Percentiles rank a stretch among this genome's conserved stretches.
Conservation (phyloP, 2,888 invertebrate genomes). For the Eupelmus urozonus region DNA sequence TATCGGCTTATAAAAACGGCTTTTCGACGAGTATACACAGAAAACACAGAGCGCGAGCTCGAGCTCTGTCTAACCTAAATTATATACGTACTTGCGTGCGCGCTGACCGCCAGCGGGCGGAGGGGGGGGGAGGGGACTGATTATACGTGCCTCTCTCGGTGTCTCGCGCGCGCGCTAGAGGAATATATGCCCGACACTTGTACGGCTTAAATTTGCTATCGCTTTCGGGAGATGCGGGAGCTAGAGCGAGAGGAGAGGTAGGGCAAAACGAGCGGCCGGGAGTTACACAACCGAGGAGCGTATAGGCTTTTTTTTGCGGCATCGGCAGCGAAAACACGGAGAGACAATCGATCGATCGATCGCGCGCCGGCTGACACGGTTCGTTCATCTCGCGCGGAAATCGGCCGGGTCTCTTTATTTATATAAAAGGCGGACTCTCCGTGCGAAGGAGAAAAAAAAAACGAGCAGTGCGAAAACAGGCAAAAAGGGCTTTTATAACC, state of each 20-base stretch:
- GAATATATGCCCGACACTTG: slow-evolving; percentile 31
- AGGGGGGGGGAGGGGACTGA: background rate
- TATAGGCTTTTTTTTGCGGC: background rate
- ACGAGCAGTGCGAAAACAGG: too few relatives aligned
- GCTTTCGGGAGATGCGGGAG: slow-evolving; percentile 11
- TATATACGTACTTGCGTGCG: too few relatives aligned
- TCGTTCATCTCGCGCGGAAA: slow-evolving; percentile 19
- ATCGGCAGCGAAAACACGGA: too few relatives aligned
- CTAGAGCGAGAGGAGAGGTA: slow-evolving; percentile 20
- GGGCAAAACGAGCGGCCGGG: too few relatives aligned
- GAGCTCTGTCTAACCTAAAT: slow-evolving; percentile 45
- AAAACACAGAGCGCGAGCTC: background rate
- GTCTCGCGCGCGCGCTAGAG: too few relatives aligned
- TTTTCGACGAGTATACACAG: background rate
- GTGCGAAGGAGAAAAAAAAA: too few relatives aligned
- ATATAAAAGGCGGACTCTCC: background rate
- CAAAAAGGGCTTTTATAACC: slow-evolving; percentile 5
- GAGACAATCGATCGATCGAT: too few relatives aligned
- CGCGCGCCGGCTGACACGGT: slow-evolving; percentile 13
- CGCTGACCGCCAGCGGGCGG: background rate
- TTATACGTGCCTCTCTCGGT: background rate
- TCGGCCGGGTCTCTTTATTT: background rate
- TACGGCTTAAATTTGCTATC: slow-evolving; percentile 44
- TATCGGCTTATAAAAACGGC: slow-evolving; percentile 13
- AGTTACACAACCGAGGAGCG: background rate